Percentiles rank a stretch among this genome's conserved stretches.
Conservation (phyloP, 2,888 invertebrate genomes). For the Drosophila austrosaltans region DNA sequence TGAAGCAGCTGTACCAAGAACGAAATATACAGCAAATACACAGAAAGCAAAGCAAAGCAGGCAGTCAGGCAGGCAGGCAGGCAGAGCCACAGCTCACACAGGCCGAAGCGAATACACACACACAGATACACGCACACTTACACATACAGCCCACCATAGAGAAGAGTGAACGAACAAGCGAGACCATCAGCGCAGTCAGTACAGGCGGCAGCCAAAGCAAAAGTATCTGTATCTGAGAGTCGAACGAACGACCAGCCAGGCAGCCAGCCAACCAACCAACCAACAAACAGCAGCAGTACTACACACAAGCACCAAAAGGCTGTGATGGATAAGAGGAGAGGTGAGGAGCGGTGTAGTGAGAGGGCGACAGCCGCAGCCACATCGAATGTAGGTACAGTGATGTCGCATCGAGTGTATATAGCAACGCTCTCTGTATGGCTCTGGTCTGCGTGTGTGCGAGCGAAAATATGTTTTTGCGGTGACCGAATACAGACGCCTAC, state of each 20-base stretch:
- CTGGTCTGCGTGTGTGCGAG: conserved; percentile 18
- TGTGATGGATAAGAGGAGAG: conserved; percentile 13
- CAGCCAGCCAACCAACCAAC: conserved; percentile 50
- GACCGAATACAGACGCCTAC: conserved; percentile 55
- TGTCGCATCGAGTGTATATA: conserved; percentile 59
- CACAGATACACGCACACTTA: conserved; percentile 10
- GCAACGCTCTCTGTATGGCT: conserved; percentile 4
- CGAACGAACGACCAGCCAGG: conserved; percentile 37
- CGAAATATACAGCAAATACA: conserved; percentile 13
- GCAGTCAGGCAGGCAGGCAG: conserved; percentile 11
- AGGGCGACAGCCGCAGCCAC: conserved; percentile 46
- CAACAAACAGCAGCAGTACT: conserved; percentile 57
- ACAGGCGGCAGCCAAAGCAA: conserved; percentile 63
- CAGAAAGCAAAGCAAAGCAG: conserved; percentile 18
- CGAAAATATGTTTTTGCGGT: conserved; percentile 52
- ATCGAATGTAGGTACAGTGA: conserved; percentile 63
- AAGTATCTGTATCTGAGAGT: conserved; percentile 76
- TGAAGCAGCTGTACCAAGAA: conserved; percentile 76
- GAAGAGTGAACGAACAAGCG: conserved; percentile 49
- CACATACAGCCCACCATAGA: conserved; percentile 28
- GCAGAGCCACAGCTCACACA: conserved; percentile 26
- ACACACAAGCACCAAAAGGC: neutral
- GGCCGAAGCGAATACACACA: conserved; percentile 55
- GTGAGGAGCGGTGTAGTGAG: conserved; percentile 33
- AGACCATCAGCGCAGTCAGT: conserved; percentile 68